Conservation (phyloP, 2,797 vertebrate genomes). For the Masticophis lateralis region DNA sequence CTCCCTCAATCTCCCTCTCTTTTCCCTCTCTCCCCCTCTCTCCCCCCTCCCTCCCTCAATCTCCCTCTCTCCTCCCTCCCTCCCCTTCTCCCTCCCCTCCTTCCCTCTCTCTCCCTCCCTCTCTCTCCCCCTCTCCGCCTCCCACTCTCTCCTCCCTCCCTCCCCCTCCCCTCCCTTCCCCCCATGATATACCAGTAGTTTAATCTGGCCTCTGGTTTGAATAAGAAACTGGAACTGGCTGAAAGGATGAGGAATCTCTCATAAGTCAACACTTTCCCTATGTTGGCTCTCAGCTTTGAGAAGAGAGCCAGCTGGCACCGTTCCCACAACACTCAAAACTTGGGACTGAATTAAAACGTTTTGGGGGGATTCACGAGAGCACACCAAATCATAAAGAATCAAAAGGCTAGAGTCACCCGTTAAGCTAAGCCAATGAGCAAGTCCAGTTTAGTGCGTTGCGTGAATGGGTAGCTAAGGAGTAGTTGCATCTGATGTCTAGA, state of each 20-base stretch:
- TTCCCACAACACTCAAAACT: neutral
- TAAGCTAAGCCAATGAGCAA: neutral
- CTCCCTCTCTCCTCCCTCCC: too few relatives aligned
- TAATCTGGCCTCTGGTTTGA: neutral
- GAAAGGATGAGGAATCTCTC: neutral
- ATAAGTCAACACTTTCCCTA: neutral
- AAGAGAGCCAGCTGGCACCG: neutral
- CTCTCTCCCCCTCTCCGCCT: accelerated
- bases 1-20: too few relatives aligned
- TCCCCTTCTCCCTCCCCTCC: too few relatives aligned
- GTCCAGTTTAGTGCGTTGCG: neutral
- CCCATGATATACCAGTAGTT: neutral
- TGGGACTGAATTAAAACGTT: neutral
- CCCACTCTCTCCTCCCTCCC: too few relatives aligned
- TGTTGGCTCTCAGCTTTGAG: neutral
- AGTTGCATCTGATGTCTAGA: neutral
- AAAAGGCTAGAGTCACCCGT: neutral
- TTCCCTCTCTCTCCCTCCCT: too few relatives aligned
- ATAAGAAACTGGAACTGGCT: neutral
- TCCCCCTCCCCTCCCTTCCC: too few relatives aligned
- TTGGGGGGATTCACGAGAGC: neutral
- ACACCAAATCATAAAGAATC: neutral
- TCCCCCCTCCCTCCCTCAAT: too few relatives aligned
- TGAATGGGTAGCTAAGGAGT: neutral
- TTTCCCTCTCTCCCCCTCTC: too few relatives aligned